Evolutionary conservation across 2,888 invertebrate species (phyloP), one percentile per base, ranked within the genome.

Genomic region (Gortyna flavago): DNA sequence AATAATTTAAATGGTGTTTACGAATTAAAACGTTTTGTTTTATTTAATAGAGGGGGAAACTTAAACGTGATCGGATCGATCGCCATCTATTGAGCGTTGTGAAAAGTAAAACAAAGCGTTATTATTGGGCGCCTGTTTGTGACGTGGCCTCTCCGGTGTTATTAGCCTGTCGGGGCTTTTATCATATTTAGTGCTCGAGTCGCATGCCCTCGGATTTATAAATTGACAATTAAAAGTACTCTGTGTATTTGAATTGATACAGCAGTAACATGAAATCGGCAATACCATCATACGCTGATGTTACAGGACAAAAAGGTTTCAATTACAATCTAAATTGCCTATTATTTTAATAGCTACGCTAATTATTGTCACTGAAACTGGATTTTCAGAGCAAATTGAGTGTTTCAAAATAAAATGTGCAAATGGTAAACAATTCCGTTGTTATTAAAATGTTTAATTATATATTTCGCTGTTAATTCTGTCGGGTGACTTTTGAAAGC

Each of bases 401-500:
- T 74, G 72, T 75, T 77, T 18, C 8, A 78, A 61, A 67, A 71
- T 64, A 48, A 79, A 65, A 57, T 57, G 11, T 57, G 13, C 59
- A 64, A 82, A 70, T 48, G n/a, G 62, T 74, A 68, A 76, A 80
- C 65, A 71, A 83, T 85, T 57, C 38, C 35, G 41, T 67, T 72
- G 62, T 85, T 83, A 87, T 80, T 80, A 77, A 78, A 85, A 84
- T 77, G 54, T 77, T 44, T 87, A 87, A 87, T 85, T 84, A 83
- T 59, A 71, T 77, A 84, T 85, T 87, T 80, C 69, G 29, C 75
- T 81, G 75, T 86, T 85, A 79, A 86, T 84, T 87, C 75, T 86
- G 85, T 82, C 70, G 75, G 83, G 54, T 88, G 89, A 89, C 87
- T 88, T 89, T 89, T 87, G 82, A 87, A 88, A 91, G 90, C 89